phyloP scores from a whole-genome alignment of 2,888 invertebrate genomes.

The Troides aeacus region DNA sequence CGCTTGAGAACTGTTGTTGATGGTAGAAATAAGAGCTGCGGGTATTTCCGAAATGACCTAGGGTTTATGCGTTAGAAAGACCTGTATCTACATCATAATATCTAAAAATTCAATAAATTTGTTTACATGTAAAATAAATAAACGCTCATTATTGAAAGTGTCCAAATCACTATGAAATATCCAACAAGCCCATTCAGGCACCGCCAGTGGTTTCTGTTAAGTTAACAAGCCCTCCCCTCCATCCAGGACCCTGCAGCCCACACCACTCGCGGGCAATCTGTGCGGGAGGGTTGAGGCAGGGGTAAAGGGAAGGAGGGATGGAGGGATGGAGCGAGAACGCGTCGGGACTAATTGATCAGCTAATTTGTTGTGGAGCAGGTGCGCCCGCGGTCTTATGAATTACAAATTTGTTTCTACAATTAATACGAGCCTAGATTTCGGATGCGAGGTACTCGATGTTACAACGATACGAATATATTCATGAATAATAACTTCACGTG shows the following conservation, averaged over 20 bases:
- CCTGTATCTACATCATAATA: too few species aligned
- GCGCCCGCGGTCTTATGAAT: constrained; percentile 48
- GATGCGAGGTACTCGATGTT: constrained; percentile 15
- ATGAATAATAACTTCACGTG: too few species aligned
- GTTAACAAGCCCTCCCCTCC: constrained; percentile 23
- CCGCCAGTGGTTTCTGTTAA: constrained; percentile 18
- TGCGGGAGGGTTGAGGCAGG: neutral
- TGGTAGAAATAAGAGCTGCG: too few species aligned
- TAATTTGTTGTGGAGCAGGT: constrained; percentile 53
- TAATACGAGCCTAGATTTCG: constrained; percentile 29
- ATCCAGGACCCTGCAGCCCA: too few species aligned
- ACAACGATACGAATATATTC: too few species aligned
- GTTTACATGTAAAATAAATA: too few species aligned
- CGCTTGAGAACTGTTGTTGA: too few species aligned
- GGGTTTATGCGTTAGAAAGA: too few species aligned
- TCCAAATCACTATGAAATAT: constrained; percentile 20
- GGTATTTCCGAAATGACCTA: too few species aligned
- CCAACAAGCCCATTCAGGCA: constrained; percentile 11
- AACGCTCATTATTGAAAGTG: constrained; percentile 4
- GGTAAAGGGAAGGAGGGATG: neutral
- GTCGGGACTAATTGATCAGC: constrained; percentile 62
- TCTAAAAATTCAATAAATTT: too few species aligned
- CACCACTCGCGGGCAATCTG: constrained; percentile 17
- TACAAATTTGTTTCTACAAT: constrained; percentile 43
- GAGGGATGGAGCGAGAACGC: constrained; percentile 39